Evolutionary conservation across 2,888 invertebrate genomes (phyloP).

Genomic region (Drosophila engyochracea): DNA sequence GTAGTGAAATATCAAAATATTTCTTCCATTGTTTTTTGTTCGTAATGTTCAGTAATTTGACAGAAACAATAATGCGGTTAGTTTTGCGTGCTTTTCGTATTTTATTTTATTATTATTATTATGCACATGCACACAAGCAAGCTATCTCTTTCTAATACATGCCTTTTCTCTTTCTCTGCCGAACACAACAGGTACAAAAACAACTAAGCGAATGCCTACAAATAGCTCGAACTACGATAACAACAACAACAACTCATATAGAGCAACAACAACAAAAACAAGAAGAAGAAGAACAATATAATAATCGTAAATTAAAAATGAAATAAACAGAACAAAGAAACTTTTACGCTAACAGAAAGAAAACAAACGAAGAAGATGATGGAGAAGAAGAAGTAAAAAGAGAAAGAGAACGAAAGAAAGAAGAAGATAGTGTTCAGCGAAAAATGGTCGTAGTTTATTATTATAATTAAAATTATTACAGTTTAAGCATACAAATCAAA

Average conservation of each 20-base stretch:
- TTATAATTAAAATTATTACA: conserved; percentile 62
- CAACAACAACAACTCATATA: conserved; percentile 1
- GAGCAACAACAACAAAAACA: conserved; percentile 21
- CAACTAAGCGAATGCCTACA: conserved; percentile 40
- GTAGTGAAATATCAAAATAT: conserved; percentile 39
- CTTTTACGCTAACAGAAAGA: conserved; percentile 23
- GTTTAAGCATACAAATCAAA: conserved; percentile 56
- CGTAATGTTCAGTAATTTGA: conserved; percentile 38
- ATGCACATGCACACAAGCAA: not conserved
- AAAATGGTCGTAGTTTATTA: conserved; percentile 68
- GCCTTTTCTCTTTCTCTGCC: conserved; percentile 26
- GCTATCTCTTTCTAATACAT: conserved; percentile 47
- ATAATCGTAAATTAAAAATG: conserved; percentile 21
- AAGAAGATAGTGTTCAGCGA: conserved; percentile 50
- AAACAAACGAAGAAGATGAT: conserved; percentile 12
- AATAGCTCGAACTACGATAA: conserved; percentile 19
- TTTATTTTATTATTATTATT: conserved; percentile 6
- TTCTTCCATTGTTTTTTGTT: conserved; percentile 33
- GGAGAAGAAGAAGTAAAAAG: conserved; percentile 8
- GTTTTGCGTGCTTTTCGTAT: conserved; percentile 43
- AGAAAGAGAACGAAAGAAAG: conserved; percentile 21
- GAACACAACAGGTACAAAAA: conserved; percentile 55
- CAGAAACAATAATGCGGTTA: conserved; percentile 52
- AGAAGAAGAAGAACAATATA: conserved; percentile 18
- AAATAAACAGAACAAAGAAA: conserved; percentile 18